phyloP scores from a whole-genome alignment of 64 coral and sea anemone genomes.

The Catalaphyllia jardinei region DNA sequence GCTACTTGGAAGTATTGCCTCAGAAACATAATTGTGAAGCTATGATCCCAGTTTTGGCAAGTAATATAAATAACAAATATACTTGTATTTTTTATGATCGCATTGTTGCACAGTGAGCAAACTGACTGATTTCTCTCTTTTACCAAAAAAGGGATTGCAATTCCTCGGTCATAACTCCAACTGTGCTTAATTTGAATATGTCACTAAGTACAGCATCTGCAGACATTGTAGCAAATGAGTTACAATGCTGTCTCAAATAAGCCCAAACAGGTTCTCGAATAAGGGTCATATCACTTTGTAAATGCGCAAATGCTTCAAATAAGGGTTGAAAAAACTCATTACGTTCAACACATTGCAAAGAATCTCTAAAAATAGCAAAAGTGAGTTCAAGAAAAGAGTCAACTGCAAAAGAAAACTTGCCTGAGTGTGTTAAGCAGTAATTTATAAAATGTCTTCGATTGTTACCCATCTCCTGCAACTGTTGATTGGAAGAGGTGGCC shows the following conservation, averaged over 20 bases:
- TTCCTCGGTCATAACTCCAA: background rate
- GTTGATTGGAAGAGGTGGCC: slow-evolving; percentile 18
- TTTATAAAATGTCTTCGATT: slow-evolving; percentile 36
- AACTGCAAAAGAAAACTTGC: slow-evolving; percentile 63
- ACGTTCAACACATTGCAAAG: slow-evolving; percentile 1
- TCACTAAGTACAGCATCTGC: slow-evolving; percentile 75
- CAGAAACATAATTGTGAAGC: slow-evolving; percentile 36
- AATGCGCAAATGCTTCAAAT: slow-evolving; percentile 23
- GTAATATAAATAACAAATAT: slow-evolving; percentile 46
- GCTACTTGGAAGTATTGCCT: slow-evolving; percentile 13
- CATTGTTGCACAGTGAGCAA: slow-evolving; percentile 28
- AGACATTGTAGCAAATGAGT: slow-evolving; percentile 56
- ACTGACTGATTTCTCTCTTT: background rate
- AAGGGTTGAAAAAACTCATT: slow-evolving; percentile 49
- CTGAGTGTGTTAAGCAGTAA: slow-evolving; percentile 46
- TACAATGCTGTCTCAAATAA: slow-evolving; percentile 53
- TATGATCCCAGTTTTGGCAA: background rate
- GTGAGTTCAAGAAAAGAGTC: slow-evolving; percentile 52
- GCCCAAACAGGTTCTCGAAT: slow-evolving; percentile 45
- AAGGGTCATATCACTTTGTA: slow-evolving; percentile 28
- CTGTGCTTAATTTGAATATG: slow-evolving; percentile 10
- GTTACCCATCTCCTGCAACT: slow-evolving; percentile 7
- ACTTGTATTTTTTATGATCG: slow-evolving; percentile 4
- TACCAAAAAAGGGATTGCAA: too few species aligned
- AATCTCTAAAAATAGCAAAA: slow-evolving; percentile 41